These are phyloP conservation scores for Leucosticte australis DNA, from an alignment of 2,113 vertebrate species.

Conservation along the genomic window DNA sequence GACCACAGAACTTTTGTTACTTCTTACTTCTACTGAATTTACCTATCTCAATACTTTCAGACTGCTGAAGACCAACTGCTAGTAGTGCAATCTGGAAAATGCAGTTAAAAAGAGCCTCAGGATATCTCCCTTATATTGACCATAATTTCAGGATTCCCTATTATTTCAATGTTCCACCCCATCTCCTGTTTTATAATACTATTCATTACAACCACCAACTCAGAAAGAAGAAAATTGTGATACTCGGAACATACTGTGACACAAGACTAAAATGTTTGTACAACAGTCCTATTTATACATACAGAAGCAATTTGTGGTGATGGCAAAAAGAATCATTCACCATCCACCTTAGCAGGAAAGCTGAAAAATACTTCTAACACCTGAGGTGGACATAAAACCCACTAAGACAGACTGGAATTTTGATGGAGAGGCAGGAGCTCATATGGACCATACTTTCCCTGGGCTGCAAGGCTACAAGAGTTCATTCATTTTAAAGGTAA, in stretches of 20 bases:
- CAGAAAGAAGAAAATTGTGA: background rate
- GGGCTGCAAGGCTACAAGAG: background rate
- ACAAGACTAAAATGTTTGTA: background rate
- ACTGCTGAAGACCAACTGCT: background rate
- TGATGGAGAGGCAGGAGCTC: background rate
- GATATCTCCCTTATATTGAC: background rate
- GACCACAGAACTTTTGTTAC: background rate
- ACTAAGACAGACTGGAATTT: background rate
- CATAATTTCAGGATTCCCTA: background rate
- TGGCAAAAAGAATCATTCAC: background rate
- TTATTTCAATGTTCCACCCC: background rate
- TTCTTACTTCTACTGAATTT: background rate
- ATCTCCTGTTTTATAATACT: background rate
- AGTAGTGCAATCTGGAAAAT: background rate
- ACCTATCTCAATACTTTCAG: background rate
- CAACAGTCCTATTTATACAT: background rate
- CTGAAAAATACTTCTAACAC: background rate
- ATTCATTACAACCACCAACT: background rate
- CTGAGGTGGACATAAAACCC: background rate
- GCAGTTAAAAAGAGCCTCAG: background rate
- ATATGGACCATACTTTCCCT: background rate
- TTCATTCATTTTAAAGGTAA: background rate
- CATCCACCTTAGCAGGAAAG: background rate
- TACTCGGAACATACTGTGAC: background rate
- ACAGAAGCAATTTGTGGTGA: background rate